Evolutionary conservation across 2,888 invertebrate genomes (phyloP), one percentile per base, ranked within the genome.

Genomic region (Capitulum mitella): DNA sequence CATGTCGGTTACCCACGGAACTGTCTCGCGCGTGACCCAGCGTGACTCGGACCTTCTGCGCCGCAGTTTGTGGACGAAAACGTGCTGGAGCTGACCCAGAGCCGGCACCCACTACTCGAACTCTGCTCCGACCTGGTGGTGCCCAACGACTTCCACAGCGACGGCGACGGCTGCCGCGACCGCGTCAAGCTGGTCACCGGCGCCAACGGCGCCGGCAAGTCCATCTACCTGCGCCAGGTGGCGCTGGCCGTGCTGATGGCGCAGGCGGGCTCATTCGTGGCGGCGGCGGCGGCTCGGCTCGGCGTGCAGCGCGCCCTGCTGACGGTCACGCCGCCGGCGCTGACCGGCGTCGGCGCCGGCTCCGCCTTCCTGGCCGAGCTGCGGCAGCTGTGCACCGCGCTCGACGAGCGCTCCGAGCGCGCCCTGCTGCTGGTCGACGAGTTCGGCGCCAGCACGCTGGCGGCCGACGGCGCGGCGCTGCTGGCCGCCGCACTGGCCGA

Each of bases 161-260:
- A 90, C 12, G 83, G 82, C 14, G 85, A 85, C 0, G 46, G 46
- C 16, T 84, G 86, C 0, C 86, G 87, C 16, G 89, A 89, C 32
- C 86, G 87, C 14, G 89, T 95, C 34, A 93, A 92, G 85, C 89
- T 97, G 77, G 86, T 97, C 8, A 94, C 93, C 0, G 96, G 96
- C 0, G 94, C 96, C 0, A 97, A 97, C 86, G 91, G 93, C 1
- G 93, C 93, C 84, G 97, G 97, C 6, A 97, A 97, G 86, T 95
- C 93, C 80, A 90, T 96, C 48, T 97, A 93, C 85, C 88, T 97
- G 84, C 96, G 95, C 86, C 94, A 95, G 87, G 75, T 75, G 75
- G 75, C 29, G 16, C 75, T 75, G 75, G 43, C 43, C 75, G 75
- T 75, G 75, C 46, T 75, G 43, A 75, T 75, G 75, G 75, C 75